A percentile compares a stretch with the other conserved stretches of the same genome.
phyloP scores from a whole-genome alignment of 2,797 vertebrate species.

The Otolemur crassicaudatus region DNA sequence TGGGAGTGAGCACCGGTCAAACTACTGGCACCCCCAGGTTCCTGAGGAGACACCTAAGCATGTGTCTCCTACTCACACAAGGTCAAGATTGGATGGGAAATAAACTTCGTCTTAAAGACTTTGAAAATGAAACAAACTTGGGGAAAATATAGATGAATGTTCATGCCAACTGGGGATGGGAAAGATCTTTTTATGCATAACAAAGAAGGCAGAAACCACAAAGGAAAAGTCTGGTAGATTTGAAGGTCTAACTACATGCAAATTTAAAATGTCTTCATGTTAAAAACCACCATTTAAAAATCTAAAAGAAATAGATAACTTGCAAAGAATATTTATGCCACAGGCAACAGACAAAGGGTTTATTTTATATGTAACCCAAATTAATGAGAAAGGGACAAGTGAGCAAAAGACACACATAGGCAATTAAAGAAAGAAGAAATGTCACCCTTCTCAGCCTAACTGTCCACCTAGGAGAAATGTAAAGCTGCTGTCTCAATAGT shows the following conservation, averaged over 20 bases:
- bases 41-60: background rate
- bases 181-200: constrained; percentile 31
- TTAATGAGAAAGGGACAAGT: background rate
- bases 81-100: background rate
- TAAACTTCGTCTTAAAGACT: background rate
- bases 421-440: background rate
- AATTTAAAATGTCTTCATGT: constrained; percentile 49
- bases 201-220: constrained; percentile 51
- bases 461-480: background rate
- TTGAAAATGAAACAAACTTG: background rate
- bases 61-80: background rate
- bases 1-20: background rate
- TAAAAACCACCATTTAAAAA: constrained; percentile 63
- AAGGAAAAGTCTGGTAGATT: constrained; percentile 59
- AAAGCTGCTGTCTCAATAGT: background rate
- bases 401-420: background rate
- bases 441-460: background rate
- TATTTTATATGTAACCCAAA: constrained; percentile 7
- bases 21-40: background rate
- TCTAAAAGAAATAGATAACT: constrained; percentile 44
- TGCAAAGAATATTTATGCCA: constrained; percentile 16
- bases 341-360: background rate
- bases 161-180: background rate
- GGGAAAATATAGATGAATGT: constrained; percentile 26
- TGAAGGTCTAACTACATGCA: constrained; percentile 45